Conservation (phyloP, 1,140 invertebrate species). For the Pogonognathellus flavescens region DNA sequence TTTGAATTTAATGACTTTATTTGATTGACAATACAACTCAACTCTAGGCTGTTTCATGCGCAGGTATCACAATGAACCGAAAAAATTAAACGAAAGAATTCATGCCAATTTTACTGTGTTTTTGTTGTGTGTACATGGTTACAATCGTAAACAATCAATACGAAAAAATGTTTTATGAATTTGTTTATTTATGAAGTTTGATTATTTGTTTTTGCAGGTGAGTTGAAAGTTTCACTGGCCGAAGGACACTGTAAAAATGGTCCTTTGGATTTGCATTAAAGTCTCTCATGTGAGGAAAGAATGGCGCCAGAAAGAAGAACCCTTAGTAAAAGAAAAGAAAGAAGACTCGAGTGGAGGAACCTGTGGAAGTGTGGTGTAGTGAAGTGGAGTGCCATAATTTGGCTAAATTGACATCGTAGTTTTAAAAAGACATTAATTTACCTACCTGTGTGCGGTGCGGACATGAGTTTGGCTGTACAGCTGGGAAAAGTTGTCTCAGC, state of each 20-base stretch:
- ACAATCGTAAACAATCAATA: too few species aligned
- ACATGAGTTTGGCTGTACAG: slow-evolving; percentile 55
- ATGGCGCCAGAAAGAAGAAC: slow-evolving; percentile 36
- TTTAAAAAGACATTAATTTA: slow-evolving; percentile 29
- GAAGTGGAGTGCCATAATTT: slow-evolving; percentile 27
- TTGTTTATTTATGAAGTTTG: too few species aligned
- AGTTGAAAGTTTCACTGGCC: slow-evolving; percentile 19
- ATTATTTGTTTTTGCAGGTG: slow-evolving; percentile 6
- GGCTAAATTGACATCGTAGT: slow-evolving; percentile 7
- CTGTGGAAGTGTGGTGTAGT: slow-evolving; percentile 37
- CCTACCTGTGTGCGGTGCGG: not conserved
- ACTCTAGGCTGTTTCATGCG: too few species aligned
- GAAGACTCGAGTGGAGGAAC: slow-evolving; percentile 38
- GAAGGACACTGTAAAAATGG: slow-evolving; percentile 31
- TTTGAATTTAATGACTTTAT: too few species aligned
- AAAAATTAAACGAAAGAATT: too few species aligned
- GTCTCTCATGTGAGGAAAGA: not conserved
- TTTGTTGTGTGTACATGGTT: too few species aligned
- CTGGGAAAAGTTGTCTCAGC: slow-evolving; percentile 59
- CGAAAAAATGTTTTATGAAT: too few species aligned
- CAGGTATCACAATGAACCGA: too few species aligned
- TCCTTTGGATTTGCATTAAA: not conserved
- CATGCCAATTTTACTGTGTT: too few species aligned
- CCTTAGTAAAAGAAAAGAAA: slow-evolving; percentile 32
- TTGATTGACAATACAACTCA: too few species aligned